These are phyloP conservation scores for Colletes latitarsis DNA, from an alignment of 1,140 invertebrate species.

Conservation along the genomic window DNA sequence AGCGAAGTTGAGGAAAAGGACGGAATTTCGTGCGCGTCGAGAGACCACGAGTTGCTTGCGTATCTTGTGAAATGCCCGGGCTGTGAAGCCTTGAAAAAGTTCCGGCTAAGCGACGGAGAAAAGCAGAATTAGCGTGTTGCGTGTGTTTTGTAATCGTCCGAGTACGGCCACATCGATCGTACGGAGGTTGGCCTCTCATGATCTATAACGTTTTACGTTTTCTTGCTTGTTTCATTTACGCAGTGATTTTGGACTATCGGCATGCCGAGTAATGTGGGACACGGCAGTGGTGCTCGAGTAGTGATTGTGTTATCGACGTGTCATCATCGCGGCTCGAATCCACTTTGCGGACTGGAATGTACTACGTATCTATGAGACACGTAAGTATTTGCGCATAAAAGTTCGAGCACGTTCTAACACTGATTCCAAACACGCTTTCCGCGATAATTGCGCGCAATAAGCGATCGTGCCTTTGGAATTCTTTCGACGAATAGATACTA, in stretches of 20 bases:
- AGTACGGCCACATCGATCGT: conserved; percentile 10
- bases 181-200: background rate
- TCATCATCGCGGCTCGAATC: conserved; percentile 36
- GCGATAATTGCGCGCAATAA: conserved; percentile 4
- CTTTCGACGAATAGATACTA: background rate
- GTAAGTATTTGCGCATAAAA: conserved; percentile 34
- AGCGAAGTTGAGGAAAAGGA: background rate
- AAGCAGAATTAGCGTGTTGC: conserved; percentile 23
- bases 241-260: conserved; percentile 57
- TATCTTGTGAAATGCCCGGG: conserved; percentile 25
- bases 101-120: conserved; percentile 7
- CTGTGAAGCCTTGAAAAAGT: conserved; percentile 21
- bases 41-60: background rate
- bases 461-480: conserved; percentile 10
- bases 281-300: conserved; percentile 47
- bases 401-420: conserved; percentile 4
- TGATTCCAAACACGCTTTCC: conserved; percentile 8
- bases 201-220: background rate
- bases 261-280: conserved; percentile 57
- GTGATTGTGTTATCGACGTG: conserved; percentile 59
- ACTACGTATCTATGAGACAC: conserved; percentile 31
- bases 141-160: conserved; percentile 40
- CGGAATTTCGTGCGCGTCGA: conserved; percentile 10
- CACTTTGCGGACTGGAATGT: conserved; percentile 35
- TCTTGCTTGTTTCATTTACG: conserved; percentile 22